Base-by-base conservation (phyloP, 2,888 invertebrate species). In the Itoplectis maculator region DNA sequence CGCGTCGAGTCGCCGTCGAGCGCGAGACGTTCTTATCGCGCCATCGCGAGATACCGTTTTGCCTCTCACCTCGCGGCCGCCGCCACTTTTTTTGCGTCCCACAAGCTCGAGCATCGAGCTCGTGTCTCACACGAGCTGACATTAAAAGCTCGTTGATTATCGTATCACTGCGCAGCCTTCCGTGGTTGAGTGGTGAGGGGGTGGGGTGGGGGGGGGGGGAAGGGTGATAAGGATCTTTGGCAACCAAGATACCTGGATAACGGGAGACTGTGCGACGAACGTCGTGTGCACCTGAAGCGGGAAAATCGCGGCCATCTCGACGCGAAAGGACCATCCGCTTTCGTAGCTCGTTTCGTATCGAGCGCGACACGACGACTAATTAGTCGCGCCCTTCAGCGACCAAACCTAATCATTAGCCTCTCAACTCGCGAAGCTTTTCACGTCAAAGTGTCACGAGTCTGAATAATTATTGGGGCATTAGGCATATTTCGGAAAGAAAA, bases 21-120 rank as follows among this genome's bases (percentile, higher is more conserved):
- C 23, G 8, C 37, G 37, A 42, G 69, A 70, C 56, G 40, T 45
- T 68, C 76, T 81, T 81, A 77, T 73, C 81, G 40, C 47, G 45
- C 49, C 49, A 76, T 81, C 80, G 72, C 42, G 42, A 72, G 61
- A 72, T 51, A 66, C 61, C 77, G 68, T 81, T 68, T 68, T 29
- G 3, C 29, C 73, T 49, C 68, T 6, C 13, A 18, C 7, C 61
- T 56, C 15, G 47, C 56, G 11, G 65, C 20, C 18, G 37, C 49
- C 11, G 47, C 59, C 73, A 66, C 73, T 73, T 68, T 56, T 65
- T 65, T 68, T 51, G 40, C 29, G 3, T 18, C 13, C 61, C 66
- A 6, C 20, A 20, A 47, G 72, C 66, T 73, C 49, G n/a, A n/a
- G n/a, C n/a, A n/a, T 29, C 51, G 45, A 35, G n/a, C 35, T n/a